Evolutionary conservation across 2,888 invertebrate genomes (phyloP), one percentile per base, ranked within the genome.

Genomic region (Mimumesa dahlbomi): DNA sequence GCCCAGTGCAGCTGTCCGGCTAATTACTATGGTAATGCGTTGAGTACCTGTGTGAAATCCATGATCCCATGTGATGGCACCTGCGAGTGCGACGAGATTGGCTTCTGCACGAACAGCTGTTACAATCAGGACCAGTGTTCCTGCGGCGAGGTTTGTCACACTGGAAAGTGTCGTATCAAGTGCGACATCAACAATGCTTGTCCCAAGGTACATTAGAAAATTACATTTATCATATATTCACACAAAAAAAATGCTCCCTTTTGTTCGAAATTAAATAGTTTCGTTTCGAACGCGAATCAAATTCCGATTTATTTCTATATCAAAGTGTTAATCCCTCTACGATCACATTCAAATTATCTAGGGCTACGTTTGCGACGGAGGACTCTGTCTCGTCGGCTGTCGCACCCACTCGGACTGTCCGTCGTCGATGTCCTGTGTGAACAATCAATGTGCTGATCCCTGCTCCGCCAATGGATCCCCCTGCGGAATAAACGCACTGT

Each of bases 1-100:
- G 94, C 95, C 0, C 95, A 96, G 84, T 97, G 97, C 85, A 95
- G 94, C 84, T 97, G 97, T 82, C 94, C 96, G 1, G 91, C 92
- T 49, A 94, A 94, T 84, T 95, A 94, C 81, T 92, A 94, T 34
- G 97, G 97, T 0, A 95, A 97, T 89, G 95, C 97, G 1, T 91
- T 95, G 3, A 93, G 94, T 0, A 93, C 94, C 75, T 97, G 97
- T 84, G 92, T 93, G 52, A 92, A 93, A 87, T 94, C 95, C 49
- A 93, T 93, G 59, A 90, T 92, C 49, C 91, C 92, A 53, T 97
- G 97, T 84, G 94, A 95, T 82, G 93, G 94, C 0, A 91, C 91
- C 52, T 96, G 97, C 82, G 93, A 95, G 64, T 96, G 96, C 82
- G 96, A 96, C 83, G 94, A 94, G 77, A 92, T 93, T 59, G 96